Evolutionary conservation across 2,888 invertebrate genomes (phyloP).

Genomic region (Noctua janthe): DNA sequence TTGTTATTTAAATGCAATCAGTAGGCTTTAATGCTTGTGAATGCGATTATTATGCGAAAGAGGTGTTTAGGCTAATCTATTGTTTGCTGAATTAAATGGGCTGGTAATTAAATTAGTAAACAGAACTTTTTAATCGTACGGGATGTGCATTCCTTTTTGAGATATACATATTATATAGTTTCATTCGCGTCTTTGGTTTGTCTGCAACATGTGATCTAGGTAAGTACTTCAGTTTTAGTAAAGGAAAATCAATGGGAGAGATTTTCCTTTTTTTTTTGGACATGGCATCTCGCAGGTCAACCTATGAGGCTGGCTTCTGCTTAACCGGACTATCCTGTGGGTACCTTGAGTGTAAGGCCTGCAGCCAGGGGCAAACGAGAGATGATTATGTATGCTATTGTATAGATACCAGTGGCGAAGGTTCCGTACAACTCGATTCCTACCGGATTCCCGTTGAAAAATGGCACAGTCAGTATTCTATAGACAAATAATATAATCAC

Average conservation of each 20-base stretch:
- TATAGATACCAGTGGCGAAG: no score
- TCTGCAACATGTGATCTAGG: background rate
- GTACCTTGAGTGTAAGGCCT: no score
- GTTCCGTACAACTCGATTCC: no score
- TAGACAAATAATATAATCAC: no score
- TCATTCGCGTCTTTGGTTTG: background rate
- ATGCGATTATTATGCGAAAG: conserved; percentile 59
- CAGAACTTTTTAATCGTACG: conserved; percentile 10
- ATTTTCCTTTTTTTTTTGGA: no score
- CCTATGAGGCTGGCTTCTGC: no score
- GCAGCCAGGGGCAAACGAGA: no score
- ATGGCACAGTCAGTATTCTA: no score
- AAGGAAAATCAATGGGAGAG: background rate
- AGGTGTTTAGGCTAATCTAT: conserved; percentile 58
- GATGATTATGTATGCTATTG: background rate
- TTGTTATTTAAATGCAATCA: conserved; percentile 83
- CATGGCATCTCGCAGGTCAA: no score
- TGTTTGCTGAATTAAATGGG: conserved; percentile 36
- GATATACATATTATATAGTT: background rate
- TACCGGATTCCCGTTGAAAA: no score
- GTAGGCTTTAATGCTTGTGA: conserved; percentile 61
- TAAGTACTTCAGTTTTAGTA: background rate
- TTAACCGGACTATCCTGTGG: background rate
- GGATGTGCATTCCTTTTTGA: conserved; percentile 24
- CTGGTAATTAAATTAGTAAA: conserved; percentile 42